phyloP scores from a whole-genome alignment of 2,113 vertebrate genomes.

The Pterocles burchelli region DNA sequence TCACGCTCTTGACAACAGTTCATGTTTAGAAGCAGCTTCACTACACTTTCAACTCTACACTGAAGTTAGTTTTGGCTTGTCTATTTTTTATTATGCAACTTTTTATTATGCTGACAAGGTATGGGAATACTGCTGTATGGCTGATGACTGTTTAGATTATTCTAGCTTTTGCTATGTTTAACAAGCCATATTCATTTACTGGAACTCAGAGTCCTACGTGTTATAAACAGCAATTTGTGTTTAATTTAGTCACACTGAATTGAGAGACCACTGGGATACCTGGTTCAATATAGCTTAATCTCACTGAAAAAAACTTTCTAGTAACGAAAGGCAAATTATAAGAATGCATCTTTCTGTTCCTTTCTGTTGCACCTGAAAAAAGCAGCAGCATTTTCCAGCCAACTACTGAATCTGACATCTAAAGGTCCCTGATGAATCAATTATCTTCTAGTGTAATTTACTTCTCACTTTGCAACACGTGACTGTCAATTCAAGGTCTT shows the following conservation, averaged over 20 bases:
- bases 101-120: neutral
- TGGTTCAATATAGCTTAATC: neutral
- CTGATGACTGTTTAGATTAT: neutral
- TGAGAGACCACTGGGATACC: neutral
- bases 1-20: neutral
- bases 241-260: neutral
- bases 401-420: neutral
- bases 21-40: neutral
- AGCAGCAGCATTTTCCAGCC: neutral
- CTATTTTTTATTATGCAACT: neutral
- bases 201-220: neutral
- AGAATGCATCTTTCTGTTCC: neutral
- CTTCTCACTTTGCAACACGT: neutral
- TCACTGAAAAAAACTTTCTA: neutral
- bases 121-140: neutral
- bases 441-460: slow-evolving; percentile 19
- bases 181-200: neutral
- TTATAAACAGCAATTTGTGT: neutral
- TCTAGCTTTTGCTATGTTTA: neutral
- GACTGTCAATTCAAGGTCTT: slow-evolving; percentile 9
- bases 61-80: neutral
- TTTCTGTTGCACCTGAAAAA: neutral
- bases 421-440: slow-evolving; percentile 5
- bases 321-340: neutral
- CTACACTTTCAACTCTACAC: neutral